Base-by-base conservation (phyloP, 1,140 invertebrate genomes). In the Oncopeltus fasciatus region DNA sequence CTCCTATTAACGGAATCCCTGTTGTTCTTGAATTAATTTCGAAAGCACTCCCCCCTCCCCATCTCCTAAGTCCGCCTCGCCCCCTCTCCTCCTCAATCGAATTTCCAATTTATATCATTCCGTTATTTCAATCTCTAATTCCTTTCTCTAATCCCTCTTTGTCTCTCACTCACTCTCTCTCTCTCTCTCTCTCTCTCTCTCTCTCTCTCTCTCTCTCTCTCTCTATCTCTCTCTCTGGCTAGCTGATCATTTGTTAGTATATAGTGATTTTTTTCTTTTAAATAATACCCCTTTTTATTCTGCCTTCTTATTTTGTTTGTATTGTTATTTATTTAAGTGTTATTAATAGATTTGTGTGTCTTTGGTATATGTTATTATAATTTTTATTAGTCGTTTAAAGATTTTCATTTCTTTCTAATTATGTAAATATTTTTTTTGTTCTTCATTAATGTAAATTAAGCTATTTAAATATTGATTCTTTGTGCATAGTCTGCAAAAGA, bases 201-300 rank as follows among this genome's bases (percentile, higher is more conserved):
- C 60, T 61, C 28, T 49, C 28, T 61, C 43, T 47, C 44, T 47
- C 44, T 47, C 44, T 47, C 44, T 59, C 57, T 59, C 57, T 59
- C 28, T 59, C 57, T 59, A 27, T 59, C 28, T 59, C 57, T 59
- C 57, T 59, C 28, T 59, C 57, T 59, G 27, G 31, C 28, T 59
- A 27, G 31, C 57, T 59, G 8, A 33, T n/a, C 18, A 8, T 47
- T n/a, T 47, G 8, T 47, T n/a, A 11, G 3, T 47, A 8, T 47
- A 8, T 47, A 8, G 8, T n/a, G 8, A 8, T 47, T 18, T 47
- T n/a, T 47, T 18, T 47, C 31, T 38, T 38, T 14, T 38, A 5
- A 38, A 5, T 38, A 5, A 8, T 14, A 38, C 31, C 14, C 31
- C 14, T 14, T 38, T 14, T 38, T 14, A 8, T 14, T 38, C 31